Conservation (phyloP, 2,888 invertebrate species). For the Abscondita cerata region DNA sequence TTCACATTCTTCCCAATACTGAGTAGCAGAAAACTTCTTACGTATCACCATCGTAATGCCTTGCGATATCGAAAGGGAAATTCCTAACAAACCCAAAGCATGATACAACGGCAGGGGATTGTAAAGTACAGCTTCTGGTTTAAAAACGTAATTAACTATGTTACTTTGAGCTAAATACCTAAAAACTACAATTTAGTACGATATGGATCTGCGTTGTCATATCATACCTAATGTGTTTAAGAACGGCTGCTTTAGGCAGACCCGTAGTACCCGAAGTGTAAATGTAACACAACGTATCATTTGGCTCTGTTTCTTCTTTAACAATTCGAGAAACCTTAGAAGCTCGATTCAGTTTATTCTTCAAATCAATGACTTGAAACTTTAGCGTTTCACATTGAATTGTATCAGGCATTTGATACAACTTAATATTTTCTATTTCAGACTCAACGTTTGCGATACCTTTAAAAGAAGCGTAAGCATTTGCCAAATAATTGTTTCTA, state of each 20-base stretch:
- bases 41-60: constrained; percentile 84
- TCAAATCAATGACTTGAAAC: background rate
- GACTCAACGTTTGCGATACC: background rate
- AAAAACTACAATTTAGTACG: too few species aligned
- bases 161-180: background rate
- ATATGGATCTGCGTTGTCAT: too few species aligned
- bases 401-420: background rate
- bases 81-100: constrained; percentile 86
- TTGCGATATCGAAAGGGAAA: constrained; percentile 76
- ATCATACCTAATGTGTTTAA: constrained; percentile 80
- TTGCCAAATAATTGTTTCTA: background rate
- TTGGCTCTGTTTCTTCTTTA: background rate
- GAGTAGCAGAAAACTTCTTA: constrained; percentile 90
- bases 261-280: constrained; percentile 98
- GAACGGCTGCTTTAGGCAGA: constrained; percentile 94
- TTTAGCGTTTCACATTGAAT: background rate
- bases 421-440: background rate
- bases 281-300: constrained; percentile 73
- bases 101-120: constrained; percentile 94
- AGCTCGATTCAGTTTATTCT: background rate
- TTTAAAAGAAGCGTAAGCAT: background rate
- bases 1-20: constrained; percentile 93
- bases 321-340: background rate
- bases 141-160: background rate
- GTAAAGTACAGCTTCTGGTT: constrained; percentile 81